Base-by-base conservation (phyloP, 2,113 vertebrate genomes). In the Mormoops blainvillei region DNA sequence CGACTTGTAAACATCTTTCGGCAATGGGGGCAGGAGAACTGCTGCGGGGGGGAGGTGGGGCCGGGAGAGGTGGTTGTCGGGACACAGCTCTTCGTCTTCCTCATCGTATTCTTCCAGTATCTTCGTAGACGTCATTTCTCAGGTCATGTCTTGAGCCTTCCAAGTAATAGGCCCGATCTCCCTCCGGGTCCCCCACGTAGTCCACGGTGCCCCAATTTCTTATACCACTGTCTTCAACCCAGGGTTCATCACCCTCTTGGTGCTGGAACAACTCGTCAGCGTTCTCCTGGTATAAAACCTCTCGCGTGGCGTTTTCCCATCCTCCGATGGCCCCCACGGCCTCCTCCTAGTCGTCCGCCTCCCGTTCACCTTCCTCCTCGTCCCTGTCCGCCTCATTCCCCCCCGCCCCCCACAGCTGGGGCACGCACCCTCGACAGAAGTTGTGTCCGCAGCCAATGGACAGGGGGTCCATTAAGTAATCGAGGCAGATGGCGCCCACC, bases 21-120 rank as follows among this genome's bases (percentile, higher is more conserved):
- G 82, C 98, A 98, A 0, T 98, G 98, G 0, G 98, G 98, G 87
- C 98, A 98, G 2, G 97, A 98, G 94, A 98, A 98, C 43, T 43
- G 76, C 1, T 19, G 28, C 4, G 38, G 56, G 6, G 24, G 74
- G 36, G 52, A 31, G 70, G 3, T n/a, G 38, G 38, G 38, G 43
- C 4, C 15, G 15, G 11, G n/a, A 38, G 4, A 70, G 93, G 50
- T 63, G 9, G 54, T n/a, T 0, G 3, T 54, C 0, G 33, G 0
- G 13, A 63, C 92, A 74, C 36, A 93, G 81, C 0, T 97, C 97
- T 0, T 97, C 92, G 1, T 95, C 93, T 0, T 95, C 93, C 0
- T 92, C 92, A 5, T 70, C 2, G 26, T 92, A 22, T 45, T 92
- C 96, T 0, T 31, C 96, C 0, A 95, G 7, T 33, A 54, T 85